Evolutionary conservation across 1,140 invertebrate genomes (phyloP).

Genomic region (Cydia strobilella): DNA sequence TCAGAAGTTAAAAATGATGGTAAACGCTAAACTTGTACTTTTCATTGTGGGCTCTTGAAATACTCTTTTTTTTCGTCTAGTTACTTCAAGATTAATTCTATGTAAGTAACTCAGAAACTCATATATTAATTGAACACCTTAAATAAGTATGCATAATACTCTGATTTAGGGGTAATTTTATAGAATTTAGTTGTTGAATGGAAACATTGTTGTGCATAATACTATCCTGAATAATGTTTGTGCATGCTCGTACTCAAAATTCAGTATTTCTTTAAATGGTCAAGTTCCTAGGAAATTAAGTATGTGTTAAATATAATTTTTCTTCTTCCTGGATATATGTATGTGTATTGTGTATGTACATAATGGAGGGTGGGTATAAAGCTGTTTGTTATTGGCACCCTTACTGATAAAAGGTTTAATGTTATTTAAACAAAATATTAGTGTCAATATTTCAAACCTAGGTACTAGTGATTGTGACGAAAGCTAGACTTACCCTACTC

Average conservation of each 20-base stretch:
- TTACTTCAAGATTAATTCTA: slow-evolving; percentile 15
- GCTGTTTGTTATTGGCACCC: not conserved
- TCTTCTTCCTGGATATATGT: not conserved
- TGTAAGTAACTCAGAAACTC: not conserved
- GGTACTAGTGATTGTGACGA: not conserved
- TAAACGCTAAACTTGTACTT: not conserved
- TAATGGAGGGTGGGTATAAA: not conserved
- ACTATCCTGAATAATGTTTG: slow-evolving; percentile 22
- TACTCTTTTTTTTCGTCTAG: not conserved
- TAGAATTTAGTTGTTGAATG: slow-evolving; percentile 11
- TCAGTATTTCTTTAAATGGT: slow-evolving; percentile 25
- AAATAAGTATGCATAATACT: slow-evolving; percentile 25
- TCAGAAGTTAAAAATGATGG: too few relatives aligned
- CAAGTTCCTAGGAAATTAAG: slow-evolving; percentile 23
- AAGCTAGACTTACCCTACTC: not conserved
- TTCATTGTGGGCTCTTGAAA: too few relatives aligned
- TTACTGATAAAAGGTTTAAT: not conserved
- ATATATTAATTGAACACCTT: slow-evolving; percentile 13
- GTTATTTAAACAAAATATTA: too few relatives aligned
- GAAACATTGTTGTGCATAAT: slow-evolving; percentile 24
- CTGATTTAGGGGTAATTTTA: slow-evolving; percentile 6
- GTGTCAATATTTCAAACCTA: not conserved
- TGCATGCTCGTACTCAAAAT: not conserved
- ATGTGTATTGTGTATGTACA: not conserved
- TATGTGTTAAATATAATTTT: not conserved